phyloP scores from a whole-genome alignment of 92 coral and sea anemone genomes.

The Hydrozoanthus gracilis region DNA sequence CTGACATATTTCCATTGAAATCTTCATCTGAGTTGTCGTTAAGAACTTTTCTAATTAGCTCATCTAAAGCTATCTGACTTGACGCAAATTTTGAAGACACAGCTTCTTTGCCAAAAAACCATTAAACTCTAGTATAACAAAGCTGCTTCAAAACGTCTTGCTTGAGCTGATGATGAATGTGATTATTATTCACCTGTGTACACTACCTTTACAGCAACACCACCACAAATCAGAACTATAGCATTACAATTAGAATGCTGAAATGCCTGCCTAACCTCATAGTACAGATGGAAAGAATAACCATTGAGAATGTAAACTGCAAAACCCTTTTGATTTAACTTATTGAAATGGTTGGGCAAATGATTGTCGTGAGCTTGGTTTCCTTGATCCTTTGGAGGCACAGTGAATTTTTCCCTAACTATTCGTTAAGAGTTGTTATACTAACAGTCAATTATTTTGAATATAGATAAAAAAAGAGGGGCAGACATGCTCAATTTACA shows the following conservation, averaged over 20 bases:
- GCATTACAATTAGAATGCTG: conserved; percentile 37
- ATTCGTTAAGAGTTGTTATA: conserved; percentile 6
- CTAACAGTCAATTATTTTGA: too few relatives aligned
- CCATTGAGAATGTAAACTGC: conserved; percentile 42
- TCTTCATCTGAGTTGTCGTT: conserved; percentile 2
- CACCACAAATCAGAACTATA: background rate
- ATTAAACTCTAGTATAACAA: too few relatives aligned
- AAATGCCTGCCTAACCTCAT: conserved; percentile 44
- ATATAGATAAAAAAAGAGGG: too few relatives aligned
- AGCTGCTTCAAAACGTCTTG: background rate
- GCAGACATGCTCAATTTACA: too few relatives aligned
- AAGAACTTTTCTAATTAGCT: background rate
- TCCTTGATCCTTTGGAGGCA: conserved; percentile 37
- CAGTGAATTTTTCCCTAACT: conserved; percentile 27
- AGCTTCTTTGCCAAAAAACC: too few relatives aligned
- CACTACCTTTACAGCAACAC: background rate
- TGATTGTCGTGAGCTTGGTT: conserved; percentile 35
- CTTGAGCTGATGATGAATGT: conserved; percentile 40
- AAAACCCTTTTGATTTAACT: conserved; percentile 30
- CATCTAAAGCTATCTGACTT: background rate
- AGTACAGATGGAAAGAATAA: conserved; percentile 36
- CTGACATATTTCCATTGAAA: conserved; percentile 9
- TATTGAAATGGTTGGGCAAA: conserved; percentile 44
- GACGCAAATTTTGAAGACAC: background rate
- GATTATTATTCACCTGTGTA: conserved; percentile 44